Evolutionary conservation across 2,888 invertebrate genomes (phyloP), one percentile per base, ranked within the genome.

Genomic region (Eulithis prunata): DNA sequence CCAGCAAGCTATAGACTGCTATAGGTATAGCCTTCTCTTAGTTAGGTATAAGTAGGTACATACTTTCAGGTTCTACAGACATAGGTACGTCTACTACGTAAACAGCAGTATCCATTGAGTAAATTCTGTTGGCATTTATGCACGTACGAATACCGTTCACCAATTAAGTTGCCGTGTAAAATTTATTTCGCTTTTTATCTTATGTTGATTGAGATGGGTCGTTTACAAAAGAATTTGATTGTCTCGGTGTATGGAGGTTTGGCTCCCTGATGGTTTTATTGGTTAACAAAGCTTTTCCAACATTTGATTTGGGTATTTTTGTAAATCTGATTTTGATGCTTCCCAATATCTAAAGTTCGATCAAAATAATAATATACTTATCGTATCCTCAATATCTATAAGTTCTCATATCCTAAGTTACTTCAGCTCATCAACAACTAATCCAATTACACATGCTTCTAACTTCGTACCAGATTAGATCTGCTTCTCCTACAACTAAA

Each of bases 91-190:
- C 21, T 21, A 21, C 21, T 41, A 41, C 8, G 32, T 49, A 70
- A 62, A 41, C 55, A 59, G 56, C 71, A 53, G 60, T 59, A 58
- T 45, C 32, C 21, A 66, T 61, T 68, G 55, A 69, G 66, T 57
- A 64, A 56, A 57, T 59, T 62, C 53, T 13, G 54, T 38, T 69
- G 69, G 65, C 49, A 71, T 73, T 71, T 67, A 57, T 61, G 36
- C 47, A 66, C 62, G 58, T 64, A 56, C 60, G 53, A 56, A 68
- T 65, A 63, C 52, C 51, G 57, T 61, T 65, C 55, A 54, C 55
- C 67, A 67, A 69, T 68, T 64, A 67, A 63, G 59, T 55, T 59
- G 58, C 62, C 62, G 55, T 59, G 59, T 67, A 59, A 59, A 55
- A 58, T 67, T 56, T 66, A 62, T 59, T 21, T 52, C 58, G 58